phyloP scores from a whole-genome alignment of 2,797 vertebrate species.

The Parauchenoglanis punctatus region DNA sequence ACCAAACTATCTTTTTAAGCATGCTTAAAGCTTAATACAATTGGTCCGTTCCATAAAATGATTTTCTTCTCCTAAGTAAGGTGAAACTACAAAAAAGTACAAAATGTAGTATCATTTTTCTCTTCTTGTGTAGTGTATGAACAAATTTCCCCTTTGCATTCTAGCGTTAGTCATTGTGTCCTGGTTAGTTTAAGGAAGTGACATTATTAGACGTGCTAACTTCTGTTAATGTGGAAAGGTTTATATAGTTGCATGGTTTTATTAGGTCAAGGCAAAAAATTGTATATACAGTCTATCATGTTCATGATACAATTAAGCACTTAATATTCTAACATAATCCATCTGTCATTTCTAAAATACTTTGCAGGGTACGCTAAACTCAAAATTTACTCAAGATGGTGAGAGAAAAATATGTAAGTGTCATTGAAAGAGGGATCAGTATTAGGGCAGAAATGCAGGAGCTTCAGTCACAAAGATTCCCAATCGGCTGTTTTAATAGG shows the following conservation, averaged over 20 bases:
- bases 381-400: background rate
- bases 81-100: background rate
- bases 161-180: constrained; percentile 14
- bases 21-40: background rate
- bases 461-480: background rate
- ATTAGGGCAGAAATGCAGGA: background rate
- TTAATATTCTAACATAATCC: background rate
- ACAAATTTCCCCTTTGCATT: constrained; percentile 4
- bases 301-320: background rate
- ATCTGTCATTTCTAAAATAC: background rate
- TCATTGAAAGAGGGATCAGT: background rate
- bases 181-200: constrained; percentile 14
- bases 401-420: background rate
- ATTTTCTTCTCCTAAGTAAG: background rate
- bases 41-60: background rate
- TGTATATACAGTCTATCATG: background rate
- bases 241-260: background rate
- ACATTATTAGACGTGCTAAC: constrained; percentile 23
- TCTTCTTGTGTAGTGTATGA: background rate
- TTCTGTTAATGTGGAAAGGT: background rate
- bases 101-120: background rate
- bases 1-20: background rate
- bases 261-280: background rate
- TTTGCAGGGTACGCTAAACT: background rate
- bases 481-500: background rate